Base-by-base conservation (phyloP, 1,140 invertebrate species). In the Stegodyphus mimosarum region DNA sequence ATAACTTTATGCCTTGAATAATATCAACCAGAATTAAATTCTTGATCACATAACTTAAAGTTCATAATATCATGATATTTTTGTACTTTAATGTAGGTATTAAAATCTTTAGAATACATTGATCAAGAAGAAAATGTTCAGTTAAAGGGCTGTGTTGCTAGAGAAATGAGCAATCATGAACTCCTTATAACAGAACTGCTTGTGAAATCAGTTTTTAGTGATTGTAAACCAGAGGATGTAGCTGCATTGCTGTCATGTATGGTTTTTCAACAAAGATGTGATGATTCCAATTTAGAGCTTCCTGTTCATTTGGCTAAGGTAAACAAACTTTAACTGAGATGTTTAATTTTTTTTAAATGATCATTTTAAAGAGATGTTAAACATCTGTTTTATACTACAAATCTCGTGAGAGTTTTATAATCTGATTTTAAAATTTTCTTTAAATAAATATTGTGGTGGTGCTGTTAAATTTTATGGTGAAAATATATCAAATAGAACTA, bases 121-220 rank as follows among this genome's bases (percentile, higher is more conserved):
- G 94, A 96, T 91, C 90, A 92, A 10, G 92, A 94, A 84, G 94
- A 95, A 17, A 79, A 89, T 93, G 94, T 96, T 5, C 93, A 94
- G 77, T 89, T 98, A 60, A 98, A 99, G 92, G 98, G 98, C 11
- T 92, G 95, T 84, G 97, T 99, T 9, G 98, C 98, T 6, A 96
- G 98, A 89, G 95, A 98, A 90, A 99, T 99, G 94, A 96, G 96
- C 17, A 97, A 95, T 83, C 92, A 94, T 81, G 98, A 99, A 90
- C 91, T 99, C 5, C 92, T 99, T 33, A 95, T 99, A 70, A 99
- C 98, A 0, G 98, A 99, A 91, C 90, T 99, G 4, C 94, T 99
- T n/a, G 94, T 99, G 83, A 93, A 96, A 84, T 98, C 99, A 91
- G 93, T 97, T 74, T 93, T 99, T 72, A 89, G 91, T 84, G 86